A percentile compares a stretch with the other conserved stretches of the same genome.
Conservation (phyloP, 1,140 invertebrate species). For the Drosophila fuyamai region DNA sequence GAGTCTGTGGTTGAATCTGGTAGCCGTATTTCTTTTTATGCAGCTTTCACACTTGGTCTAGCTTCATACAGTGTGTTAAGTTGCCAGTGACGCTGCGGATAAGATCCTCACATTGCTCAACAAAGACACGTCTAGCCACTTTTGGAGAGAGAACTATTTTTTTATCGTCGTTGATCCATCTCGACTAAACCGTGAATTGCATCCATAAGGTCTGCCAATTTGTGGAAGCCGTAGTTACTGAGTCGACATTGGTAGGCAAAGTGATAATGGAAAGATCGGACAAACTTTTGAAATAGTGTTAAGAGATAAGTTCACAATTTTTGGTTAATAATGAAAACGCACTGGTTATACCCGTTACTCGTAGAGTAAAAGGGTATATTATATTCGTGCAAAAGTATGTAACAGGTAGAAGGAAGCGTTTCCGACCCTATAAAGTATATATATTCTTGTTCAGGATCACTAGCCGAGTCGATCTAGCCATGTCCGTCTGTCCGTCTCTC, state of each 20-base stretch:
- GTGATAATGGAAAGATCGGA: slow-evolving; percentile 97
- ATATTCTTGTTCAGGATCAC: too few relatives aligned
- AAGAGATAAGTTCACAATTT: too few relatives aligned
- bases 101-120: slow-evolving; percentile 75
- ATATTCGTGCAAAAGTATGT: too few relatives aligned
- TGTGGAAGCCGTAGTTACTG: slow-evolving; percentile 96
- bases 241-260: slow-evolving; percentile 97
- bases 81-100: slow-evolving; percentile 62
- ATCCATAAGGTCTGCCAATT: slow-evolving; percentile 96
- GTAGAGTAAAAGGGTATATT: too few relatives aligned
- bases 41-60: slow-evolving; percentile 73
- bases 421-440: too few relatives aligned
- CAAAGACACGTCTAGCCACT: slow-evolving; percentile 75
- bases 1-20: slow-evolving; percentile 71
- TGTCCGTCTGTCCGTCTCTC: too few relatives aligned
- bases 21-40: slow-evolving; percentile 84
- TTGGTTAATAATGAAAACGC: too few relatives aligned
- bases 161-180: slow-evolving; percentile 77
- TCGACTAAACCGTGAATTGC: slow-evolving; percentile 94
- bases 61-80: slow-evolving; percentile 63
- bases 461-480: too few relatives aligned
- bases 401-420: too few relatives aligned
- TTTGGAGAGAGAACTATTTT: slow-evolving; percentile 74
- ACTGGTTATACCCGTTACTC: too few relatives aligned
- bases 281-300: slow-evolving; percentile 98